A percentile compares a stretch with the other conserved stretches of the same genome.
Conservation (phyloP, 2,797 vertebrate species). For the Lateolabrax maculatus region DNA sequence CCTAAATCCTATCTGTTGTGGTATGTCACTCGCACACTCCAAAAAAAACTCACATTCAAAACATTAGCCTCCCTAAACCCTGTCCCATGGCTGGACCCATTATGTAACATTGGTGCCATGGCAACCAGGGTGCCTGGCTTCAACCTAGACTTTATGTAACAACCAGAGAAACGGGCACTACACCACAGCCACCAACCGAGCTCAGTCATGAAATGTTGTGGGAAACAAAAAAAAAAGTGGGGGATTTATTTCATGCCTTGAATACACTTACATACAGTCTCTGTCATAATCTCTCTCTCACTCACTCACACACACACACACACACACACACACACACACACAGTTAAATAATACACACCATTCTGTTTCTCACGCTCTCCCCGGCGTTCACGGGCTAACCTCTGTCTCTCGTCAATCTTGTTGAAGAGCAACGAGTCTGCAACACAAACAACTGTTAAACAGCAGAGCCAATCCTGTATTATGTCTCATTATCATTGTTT, state of each 20-base stretch:
- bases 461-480: neutral
- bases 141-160: slow-evolving; percentile 78
- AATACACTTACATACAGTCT: neutral
- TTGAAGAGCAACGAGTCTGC: slow-evolving; percentile 87
- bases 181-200: slow-evolving; percentile 68
- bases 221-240: slow-evolving; percentile 25
- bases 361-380: slow-evolving; percentile 92
- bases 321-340: neutral
- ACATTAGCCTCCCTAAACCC: slow-evolving; percentile 50
- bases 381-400: slow-evolving; percentile 93
- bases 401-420: slow-evolving; percentile 94
- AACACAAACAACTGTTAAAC: slow-evolving; percentile 42
- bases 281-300: too few relatives aligned
- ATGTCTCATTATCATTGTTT: neutral
- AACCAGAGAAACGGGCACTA: slow-evolving; percentile 52
- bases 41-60: slow-evolving; percentile 21
- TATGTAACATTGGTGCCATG: slow-evolving; percentile 75
- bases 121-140: slow-evolving; percentile 73
- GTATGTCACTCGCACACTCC: slow-evolving; percentile 4
- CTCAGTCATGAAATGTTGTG: slow-evolving; percentile 55
- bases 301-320: neutral
- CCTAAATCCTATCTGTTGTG: slow-evolving; percentile 8
- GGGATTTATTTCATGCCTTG: slow-evolving; percentile 5
- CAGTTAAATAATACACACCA: slow-evolving; percentile 81
- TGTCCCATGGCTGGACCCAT: slow-evolving; percentile 53